Evolutionary conservation across 2,888 invertebrate species (phyloP).

Genomic region (Bombyx huttoni): DNA sequence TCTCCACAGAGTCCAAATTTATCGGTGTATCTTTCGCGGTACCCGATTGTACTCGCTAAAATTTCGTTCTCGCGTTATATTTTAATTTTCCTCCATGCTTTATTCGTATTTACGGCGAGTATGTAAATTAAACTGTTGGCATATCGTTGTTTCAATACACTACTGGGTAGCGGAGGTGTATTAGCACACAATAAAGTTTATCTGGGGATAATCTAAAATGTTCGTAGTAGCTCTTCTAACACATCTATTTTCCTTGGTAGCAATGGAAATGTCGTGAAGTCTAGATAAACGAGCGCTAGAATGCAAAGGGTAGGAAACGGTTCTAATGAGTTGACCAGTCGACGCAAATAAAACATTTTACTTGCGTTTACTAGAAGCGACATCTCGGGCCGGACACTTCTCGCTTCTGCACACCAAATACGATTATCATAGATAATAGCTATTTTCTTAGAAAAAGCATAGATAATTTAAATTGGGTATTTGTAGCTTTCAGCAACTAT

Average conservation of each 20-base stretch:
- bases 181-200: conserved; percentile 64
- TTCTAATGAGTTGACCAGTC: conserved; percentile 41
- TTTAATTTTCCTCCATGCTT: conserved; percentile 12
- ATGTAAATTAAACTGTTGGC: conserved; percentile 4
- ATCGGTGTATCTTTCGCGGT: conserved; percentile 36
- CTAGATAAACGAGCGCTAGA: conserved; percentile 49
- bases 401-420: too few relatives aligned
- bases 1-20: conserved; percentile 9
- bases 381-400: too few relatives aligned
- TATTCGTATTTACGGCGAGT: not conserved
- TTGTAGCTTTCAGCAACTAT: too few relatives aligned
- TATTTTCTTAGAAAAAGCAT: too few relatives aligned
- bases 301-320: conserved; percentile 26
- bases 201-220: conserved; percentile 43
- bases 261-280: conserved; percentile 58
- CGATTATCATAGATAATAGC: too few relatives aligned
- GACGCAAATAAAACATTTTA: too few relatives aligned
- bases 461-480: too few relatives aligned
- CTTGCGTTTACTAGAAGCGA: too few relatives aligned
- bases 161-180: conserved; percentile 34
- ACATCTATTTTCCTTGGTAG: conserved; percentile 55
- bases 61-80: conserved; percentile 26
- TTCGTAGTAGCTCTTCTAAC: conserved; percentile 50
- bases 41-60: conserved; percentile 28
- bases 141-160: conserved; percentile 20